Conservation (phyloP, 2,797 vertebrate species). For the Enteromius afrohamiltoni region DNA sequence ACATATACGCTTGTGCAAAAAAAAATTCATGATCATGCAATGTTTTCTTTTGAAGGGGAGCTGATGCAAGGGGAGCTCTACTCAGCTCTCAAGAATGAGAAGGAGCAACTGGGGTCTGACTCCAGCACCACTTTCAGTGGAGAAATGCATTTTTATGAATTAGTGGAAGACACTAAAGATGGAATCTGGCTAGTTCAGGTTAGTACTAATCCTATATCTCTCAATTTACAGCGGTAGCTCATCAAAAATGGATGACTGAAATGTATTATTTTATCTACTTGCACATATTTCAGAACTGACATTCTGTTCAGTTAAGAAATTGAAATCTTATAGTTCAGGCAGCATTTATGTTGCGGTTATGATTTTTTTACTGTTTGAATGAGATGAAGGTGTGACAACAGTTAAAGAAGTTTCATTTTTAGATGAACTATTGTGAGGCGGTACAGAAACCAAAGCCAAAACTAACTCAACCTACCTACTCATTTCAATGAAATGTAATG, state of each 20-base stretch:
- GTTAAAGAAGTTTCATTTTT: neutral
- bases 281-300: neutral
- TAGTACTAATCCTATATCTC: neutral
- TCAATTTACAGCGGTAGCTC: neutral
- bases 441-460: neutral
- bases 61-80: slow-evolving; percentile 96
- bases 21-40: neutral
- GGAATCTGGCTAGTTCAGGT: slow-evolving; percentile 98
- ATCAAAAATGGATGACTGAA: neutral
- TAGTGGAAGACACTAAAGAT: slow-evolving; percentile 98
- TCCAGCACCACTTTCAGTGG: slow-evolving; percentile 93
- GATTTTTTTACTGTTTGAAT: neutral
- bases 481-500: neutral
- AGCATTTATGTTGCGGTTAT: neutral
- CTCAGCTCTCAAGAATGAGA: slow-evolving; percentile 91
- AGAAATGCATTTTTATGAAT: slow-evolving; percentile 97
- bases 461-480: neutral
- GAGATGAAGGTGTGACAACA: neutral
- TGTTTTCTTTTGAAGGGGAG: slow-evolving; percentile 79
- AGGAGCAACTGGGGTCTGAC: slow-evolving; percentile 86
- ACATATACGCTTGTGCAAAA: neutral
- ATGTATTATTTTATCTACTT: neutral
- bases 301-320: neutral
- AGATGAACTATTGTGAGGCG: neutral
- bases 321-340: neutral